Evolutionary conservation across 2,888 invertebrate species (phyloP).

Genomic region (Eumacrocentrus americanus): DNA sequence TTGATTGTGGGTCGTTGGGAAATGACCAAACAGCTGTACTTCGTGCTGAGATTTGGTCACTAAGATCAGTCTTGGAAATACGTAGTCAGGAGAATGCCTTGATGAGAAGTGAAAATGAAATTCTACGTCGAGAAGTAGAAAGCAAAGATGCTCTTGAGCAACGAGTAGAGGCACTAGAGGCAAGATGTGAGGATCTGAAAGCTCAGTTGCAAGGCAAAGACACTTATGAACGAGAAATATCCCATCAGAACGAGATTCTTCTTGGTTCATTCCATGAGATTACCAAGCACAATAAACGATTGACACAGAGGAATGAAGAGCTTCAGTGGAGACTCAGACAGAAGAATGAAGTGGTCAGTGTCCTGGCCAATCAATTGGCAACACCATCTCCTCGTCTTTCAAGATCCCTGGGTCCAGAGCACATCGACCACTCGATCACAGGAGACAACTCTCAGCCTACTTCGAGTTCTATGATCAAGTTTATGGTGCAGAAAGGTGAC

Average conservation of each 20-base stretch:
- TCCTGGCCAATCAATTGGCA: constrained; percentile 52
- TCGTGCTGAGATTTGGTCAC: constrained; percentile 79
- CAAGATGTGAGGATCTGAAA: constrained; percentile 85
- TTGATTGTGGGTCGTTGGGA: constrained; percentile 63
- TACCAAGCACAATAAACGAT: constrained; percentile 76
- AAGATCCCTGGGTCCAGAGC: constrained; percentile 52
- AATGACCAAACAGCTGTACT: constrained; percentile 64
- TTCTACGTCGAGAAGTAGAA: constrained; percentile 76
- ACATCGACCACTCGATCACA: constrained; percentile 48
- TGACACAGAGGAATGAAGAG: constrained; percentile 86
- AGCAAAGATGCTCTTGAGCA: constrained; percentile 75
- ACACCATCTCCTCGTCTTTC: constrained; percentile 48
- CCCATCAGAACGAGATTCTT: constrained; percentile 75
- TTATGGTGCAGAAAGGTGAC: constrained; percentile 83
- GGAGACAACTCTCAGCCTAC: constrained; percentile 66
- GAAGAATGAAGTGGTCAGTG: constrained; percentile 74
- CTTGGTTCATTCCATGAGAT: constrained; percentile 78
- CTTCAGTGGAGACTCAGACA: constrained; percentile 85
- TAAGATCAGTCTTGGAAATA: constrained; percentile 86
- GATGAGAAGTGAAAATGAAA: constrained; percentile 73
- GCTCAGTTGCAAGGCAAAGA: constrained; percentile 74
- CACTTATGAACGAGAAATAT: constrained; percentile 75
- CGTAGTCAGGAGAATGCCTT: constrained; percentile 85
- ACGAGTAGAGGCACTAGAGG: constrained; percentile 77
- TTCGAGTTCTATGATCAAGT: constrained; percentile 81